Evolutionary conservation across 2,797 vertebrate genomes (phyloP).

Genomic region (Darevskia nairensis): DNA sequence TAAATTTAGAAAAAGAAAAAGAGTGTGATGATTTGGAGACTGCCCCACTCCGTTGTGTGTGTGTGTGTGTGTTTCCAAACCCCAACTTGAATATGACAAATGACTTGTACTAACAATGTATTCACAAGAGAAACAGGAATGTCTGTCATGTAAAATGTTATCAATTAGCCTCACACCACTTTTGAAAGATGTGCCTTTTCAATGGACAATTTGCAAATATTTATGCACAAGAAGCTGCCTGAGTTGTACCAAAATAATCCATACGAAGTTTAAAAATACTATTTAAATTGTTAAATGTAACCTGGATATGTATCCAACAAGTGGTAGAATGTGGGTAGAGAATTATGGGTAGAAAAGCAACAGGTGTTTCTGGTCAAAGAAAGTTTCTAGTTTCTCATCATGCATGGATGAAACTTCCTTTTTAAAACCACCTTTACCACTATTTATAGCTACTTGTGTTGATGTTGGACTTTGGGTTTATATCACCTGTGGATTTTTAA

Average conservation of each 20-base stretch:
- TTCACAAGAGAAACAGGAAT: background rate
- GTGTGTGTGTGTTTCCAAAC: no score
- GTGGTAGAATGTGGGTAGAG: background rate
- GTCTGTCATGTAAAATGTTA: background rate
- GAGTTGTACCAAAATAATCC: background rate
- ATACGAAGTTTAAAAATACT: background rate
- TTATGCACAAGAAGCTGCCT: background rate
- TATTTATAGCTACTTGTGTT: conserved; percentile 26
- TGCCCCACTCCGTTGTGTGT: no score
- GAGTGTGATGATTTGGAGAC: no score
- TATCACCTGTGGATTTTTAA: background rate
- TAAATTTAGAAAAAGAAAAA: no score
- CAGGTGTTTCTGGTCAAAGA: conserved; percentile 14
- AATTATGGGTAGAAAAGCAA: background rate
- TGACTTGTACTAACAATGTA: background rate
- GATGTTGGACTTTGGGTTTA: background rate
- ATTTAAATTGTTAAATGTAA: background rate
- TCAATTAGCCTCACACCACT: background rate
- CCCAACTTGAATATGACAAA: background rate
- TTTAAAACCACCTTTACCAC: background rate
- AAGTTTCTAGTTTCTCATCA: background rate
- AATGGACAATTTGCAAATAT: no score
- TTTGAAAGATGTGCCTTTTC: background rate
- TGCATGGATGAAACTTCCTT: conserved; percentile 26
- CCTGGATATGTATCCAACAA: background rate